Conservation (phyloP, 37 sponge, comb jelly and placozoan genomes). For the Diacarnus erythraeanus region DNA sequence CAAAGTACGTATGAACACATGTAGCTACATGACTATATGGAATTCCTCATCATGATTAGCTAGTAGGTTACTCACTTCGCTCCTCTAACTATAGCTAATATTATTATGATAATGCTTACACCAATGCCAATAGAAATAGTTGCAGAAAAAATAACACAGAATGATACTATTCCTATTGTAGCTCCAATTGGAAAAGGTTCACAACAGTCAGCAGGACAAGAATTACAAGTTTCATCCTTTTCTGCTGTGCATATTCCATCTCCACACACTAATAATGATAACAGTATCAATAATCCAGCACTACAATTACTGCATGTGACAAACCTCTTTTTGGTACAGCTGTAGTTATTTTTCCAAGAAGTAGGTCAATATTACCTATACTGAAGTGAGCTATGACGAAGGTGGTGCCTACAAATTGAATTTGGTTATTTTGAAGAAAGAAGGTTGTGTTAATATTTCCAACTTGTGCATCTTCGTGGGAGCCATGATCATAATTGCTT, state of each 20-base stretch:
- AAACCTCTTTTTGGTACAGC: slow-evolving; percentile 35
- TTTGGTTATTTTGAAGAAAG: not conserved
- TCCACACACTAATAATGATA: slow-evolving; percentile 52
- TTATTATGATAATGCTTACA: no score
- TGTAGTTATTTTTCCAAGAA: slow-evolving; percentile 44
- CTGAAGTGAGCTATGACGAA: slow-evolving; percentile 78
- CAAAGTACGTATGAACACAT: no score
- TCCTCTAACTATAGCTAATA: no score
- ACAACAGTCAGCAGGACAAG: slow-evolving; percentile 74
- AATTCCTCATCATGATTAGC: no score
- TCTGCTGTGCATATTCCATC: slow-evolving; percentile 48
- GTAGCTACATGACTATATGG: no score
- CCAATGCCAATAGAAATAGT: not conserved
- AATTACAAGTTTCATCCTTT: slow-evolving; percentile 48
- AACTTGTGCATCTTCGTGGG: slow-evolving; percentile 66
- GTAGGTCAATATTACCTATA: slow-evolving; percentile 76
- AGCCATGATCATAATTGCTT: slow-evolving; percentile 44
- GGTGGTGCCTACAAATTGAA: slow-evolving; percentile 31
- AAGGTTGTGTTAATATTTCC: slow-evolving; percentile 30
- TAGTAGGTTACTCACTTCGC: no score
- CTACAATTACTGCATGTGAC: not conserved
- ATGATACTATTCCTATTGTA: slow-evolving; percentile 32
- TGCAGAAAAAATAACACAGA: slow-evolving; percentile 18
- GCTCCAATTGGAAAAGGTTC: slow-evolving; percentile 8
- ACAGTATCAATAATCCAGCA: not conserved